These are phyloP conservation scores for Sacculina carcini DNA, from an alignment of 2,888 invertebrate species.

Conservation along the genomic window DNA sequence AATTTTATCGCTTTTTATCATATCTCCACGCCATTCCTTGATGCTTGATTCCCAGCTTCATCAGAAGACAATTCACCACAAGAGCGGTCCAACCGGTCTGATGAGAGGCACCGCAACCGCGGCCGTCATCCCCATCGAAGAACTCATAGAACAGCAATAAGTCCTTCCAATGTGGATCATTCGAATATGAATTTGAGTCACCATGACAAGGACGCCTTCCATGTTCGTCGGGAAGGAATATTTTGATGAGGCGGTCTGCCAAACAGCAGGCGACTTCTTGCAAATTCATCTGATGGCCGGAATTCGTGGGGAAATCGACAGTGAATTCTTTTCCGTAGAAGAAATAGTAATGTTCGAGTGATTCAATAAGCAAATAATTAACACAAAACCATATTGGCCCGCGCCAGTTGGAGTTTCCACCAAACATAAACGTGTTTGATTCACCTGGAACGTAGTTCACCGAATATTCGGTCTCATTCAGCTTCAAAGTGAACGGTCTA, in stretches of 20 bases:
- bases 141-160: slow-evolving; percentile 21
- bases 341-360: slow-evolving; percentile 18
- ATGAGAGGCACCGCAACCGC: slow-evolving; percentile 19
- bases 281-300: slow-evolving; percentile 17
- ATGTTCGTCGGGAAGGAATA: slow-evolving; percentile 18
- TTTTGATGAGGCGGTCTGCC: slow-evolving; percentile 16
- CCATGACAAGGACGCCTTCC: slow-evolving; percentile 20
- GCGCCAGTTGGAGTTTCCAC: slow-evolving; percentile 23
- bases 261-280: slow-evolving; percentile 18
- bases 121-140: slow-evolving; percentile 20
- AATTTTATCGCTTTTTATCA: no score
- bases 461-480: slow-evolving; percentile 14
- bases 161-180: slow-evolving; percentile 18
- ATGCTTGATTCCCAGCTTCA: background rate
- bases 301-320: slow-evolving; percentile 19
- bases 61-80: slow-evolving; percentile 5
- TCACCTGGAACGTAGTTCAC: slow-evolving; percentile 20
- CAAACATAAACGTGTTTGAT: slow-evolving; percentile 19
- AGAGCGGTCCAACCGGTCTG: slow-evolving; percentile 13
- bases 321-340: slow-evolving; percentile 18
- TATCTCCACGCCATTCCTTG: background rate
- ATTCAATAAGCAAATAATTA: slow-evolving; percentile 20
- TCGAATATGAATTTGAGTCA: slow-evolving; percentile 15
- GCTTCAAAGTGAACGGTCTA: slow-evolving; percentile 16
- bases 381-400: slow-evolving; percentile 22